A percentile compares a stretch with the other conserved stretches of the same genome.
Conservation (phyloP, 2,797 vertebrate species). For the Nannoperca australis region DNA sequence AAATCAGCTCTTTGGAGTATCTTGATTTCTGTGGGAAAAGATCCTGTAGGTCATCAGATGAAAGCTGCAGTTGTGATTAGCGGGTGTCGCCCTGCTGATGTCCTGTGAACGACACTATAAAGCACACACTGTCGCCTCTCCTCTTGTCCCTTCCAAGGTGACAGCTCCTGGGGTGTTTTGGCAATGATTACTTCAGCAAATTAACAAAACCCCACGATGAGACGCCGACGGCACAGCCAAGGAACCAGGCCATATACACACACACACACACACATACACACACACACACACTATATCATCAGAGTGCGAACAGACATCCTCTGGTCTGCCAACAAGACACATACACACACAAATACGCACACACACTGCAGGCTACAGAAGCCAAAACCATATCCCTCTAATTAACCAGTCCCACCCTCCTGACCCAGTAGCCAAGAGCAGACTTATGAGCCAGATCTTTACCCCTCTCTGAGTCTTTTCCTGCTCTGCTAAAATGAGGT, state of each 20-base stretch:
- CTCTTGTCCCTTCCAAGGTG: constrained; percentile 80
- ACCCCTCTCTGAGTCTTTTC: constrained; percentile 20
- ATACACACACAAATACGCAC: constrained; percentile 14
- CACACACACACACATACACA: constrained; percentile 13
- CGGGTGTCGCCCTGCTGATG: constrained; percentile 39
- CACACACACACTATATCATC: constrained; percentile 25
- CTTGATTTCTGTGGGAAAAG: constrained; percentile 26
- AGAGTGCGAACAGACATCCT: constrained; percentile 54
- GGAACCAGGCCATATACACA: constrained; percentile 33
- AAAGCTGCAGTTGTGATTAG: constrained; percentile 56
- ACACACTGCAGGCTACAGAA: constrained; percentile 58
- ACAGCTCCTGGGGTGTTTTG: constrained; percentile 75
- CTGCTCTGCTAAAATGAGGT: constrained; percentile 50
- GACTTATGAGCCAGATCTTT: constrained; percentile 58
- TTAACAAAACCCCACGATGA: constrained; percentile 77
- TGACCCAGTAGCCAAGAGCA: constrained; percentile 66
- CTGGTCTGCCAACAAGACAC: constrained; percentile 50
- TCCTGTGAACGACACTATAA: constrained; percentile 63
- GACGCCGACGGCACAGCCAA: constrained; percentile 42
- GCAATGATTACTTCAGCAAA: constrained; percentile 75
- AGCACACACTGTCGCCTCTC: constrained; percentile 39
- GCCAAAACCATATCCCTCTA: constrained; percentile 65
- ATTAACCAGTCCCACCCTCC: constrained; percentile 74
- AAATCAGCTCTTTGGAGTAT: constrained; percentile 31
- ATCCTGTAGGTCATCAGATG: constrained; percentile 31